phyloP scores from a whole-genome alignment of 2,797 vertebrate genomes.

The Alca torda region DNA sequence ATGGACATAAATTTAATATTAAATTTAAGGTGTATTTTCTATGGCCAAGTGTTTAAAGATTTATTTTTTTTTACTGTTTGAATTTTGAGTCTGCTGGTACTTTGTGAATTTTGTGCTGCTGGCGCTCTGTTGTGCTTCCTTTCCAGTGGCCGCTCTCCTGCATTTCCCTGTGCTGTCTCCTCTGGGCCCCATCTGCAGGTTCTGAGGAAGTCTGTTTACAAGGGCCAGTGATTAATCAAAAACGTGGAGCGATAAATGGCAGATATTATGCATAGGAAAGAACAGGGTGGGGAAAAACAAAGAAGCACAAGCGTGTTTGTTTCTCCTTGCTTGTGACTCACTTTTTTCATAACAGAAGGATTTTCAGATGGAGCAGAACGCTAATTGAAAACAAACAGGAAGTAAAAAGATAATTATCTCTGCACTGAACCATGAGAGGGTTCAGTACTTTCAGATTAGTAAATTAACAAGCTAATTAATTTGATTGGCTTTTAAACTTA shows the following conservation, averaged over 20 bases:
- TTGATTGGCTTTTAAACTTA: not conserved
- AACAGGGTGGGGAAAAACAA: not conserved
- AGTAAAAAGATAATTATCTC: not conserved
- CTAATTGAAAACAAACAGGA: constrained; percentile 44
- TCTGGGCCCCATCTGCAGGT: not conserved
- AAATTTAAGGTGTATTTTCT: not conserved
- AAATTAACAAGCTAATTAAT: constrained; percentile 18
- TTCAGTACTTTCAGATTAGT: not conserved
- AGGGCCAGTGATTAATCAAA: not conserved
- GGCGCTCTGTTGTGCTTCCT: not conserved
- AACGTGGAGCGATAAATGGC: not conserved
- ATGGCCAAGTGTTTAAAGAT: not conserved
- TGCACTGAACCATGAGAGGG: not conserved
- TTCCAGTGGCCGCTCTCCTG: not conserved
- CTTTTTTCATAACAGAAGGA: constrained; percentile 9
- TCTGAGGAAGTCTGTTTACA: not conserved
- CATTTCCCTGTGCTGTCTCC: not conserved
- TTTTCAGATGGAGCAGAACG: not conserved
- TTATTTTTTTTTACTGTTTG: not conserved
- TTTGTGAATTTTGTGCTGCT: not conserved
- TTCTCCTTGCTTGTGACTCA: constrained; percentile 24
- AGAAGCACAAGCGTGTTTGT: constrained; percentile 5
- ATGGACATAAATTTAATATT: not conserved
- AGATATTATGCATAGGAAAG: not conserved
- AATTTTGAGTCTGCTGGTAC: not conserved